A percentile compares a stretch with the other conserved stretches of the same genome.
These are phyloP conservation scores for Boloria euphrosyne DNA, from an alignment of 2,888 invertebrate genomes.

Conservation along the genomic window DNA sequence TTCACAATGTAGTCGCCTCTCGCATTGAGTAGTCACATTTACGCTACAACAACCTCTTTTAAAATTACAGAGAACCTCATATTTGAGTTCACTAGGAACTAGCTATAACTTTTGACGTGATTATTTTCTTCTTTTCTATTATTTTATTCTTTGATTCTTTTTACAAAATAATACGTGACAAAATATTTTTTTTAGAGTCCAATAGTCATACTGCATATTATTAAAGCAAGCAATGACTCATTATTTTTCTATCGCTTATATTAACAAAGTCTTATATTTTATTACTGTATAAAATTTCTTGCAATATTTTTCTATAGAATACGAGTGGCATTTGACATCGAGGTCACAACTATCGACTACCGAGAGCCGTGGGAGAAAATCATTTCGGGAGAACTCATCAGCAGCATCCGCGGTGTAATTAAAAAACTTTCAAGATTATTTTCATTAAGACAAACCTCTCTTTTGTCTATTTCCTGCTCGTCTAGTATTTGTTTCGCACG, in stretches of 20 bases:
- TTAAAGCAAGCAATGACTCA: no score
- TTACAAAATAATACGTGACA: no score
- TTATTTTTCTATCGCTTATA: no score
- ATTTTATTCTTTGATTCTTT: no score
- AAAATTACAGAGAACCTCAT: not conserved
- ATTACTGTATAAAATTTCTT: no score
- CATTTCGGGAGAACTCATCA: slow-evolving; percentile 34
- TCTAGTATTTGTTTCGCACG: slow-evolving; percentile 44
- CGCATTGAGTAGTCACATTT: slow-evolving; percentile 19
- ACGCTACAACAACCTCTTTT: slow-evolving; percentile 12
- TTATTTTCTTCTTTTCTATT: no score
- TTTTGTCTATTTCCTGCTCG: slow-evolving; percentile 38
- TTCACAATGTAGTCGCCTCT: slow-evolving; percentile 31
- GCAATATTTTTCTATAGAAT: not conserved
- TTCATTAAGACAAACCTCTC: slow-evolving; percentile 42
- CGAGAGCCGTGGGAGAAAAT: slow-evolving; percentile 36
- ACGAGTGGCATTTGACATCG: slow-evolving; percentile 22
- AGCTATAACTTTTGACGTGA: no score
- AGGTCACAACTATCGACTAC: slow-evolving; percentile 24
- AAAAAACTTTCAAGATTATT: slow-evolving; percentile 48
- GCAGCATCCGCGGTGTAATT: slow-evolving; percentile 42
- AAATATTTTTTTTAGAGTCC: no score
- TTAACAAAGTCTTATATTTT: no score
- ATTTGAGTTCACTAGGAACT: not conserved
- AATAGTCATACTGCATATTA: no score